Conservation (phyloP, 2,113 vertebrate species). For the Bujurquina vittata region DNA sequence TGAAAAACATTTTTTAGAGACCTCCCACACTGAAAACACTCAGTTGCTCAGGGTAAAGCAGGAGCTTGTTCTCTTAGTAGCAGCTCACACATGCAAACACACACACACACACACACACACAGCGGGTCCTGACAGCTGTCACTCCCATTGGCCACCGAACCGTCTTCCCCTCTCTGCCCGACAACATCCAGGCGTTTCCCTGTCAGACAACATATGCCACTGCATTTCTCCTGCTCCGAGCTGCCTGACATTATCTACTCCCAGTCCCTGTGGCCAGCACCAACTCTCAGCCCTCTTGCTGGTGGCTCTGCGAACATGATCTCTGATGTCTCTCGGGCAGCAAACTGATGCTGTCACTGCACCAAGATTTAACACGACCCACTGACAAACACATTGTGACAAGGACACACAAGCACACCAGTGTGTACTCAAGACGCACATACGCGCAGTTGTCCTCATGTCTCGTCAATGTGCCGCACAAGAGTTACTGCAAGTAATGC, state of each 20-base stretch:
- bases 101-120: conserved; percentile 16
- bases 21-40: conserved; percentile 7
- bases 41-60: background rate
- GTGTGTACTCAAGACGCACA: conserved; percentile 2
- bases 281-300: conserved; percentile 66
- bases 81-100: conserved; percentile 23
- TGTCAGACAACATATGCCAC: conserved; percentile 79
- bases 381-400: conserved; percentile 74
- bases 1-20: background rate
- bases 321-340: conserved; percentile 77
- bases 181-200: conserved; percentile 65
- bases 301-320: conserved; percentile 74
- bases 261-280: conserved; percentile 66
- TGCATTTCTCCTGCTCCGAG: conserved; percentile 30
- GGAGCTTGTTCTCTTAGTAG: conserved; percentile 26
- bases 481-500: conserved; percentile 28
- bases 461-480: conserved; percentile 19
- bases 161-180: conserved; percentile 55
- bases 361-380: conserved; percentile 55
- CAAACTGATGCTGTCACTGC: conserved; percentile 79
- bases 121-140: conserved; percentile 74
- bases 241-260: conserved; percentile 77
- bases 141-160: conserved; percentile 76
- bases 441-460: background rate
- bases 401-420: conserved; percentile 58